Percentiles rank a stretch among this genome's conserved stretches.
Conservation (phyloP, 2,888 invertebrate genomes). For the Drosophila lutescens region DNA sequence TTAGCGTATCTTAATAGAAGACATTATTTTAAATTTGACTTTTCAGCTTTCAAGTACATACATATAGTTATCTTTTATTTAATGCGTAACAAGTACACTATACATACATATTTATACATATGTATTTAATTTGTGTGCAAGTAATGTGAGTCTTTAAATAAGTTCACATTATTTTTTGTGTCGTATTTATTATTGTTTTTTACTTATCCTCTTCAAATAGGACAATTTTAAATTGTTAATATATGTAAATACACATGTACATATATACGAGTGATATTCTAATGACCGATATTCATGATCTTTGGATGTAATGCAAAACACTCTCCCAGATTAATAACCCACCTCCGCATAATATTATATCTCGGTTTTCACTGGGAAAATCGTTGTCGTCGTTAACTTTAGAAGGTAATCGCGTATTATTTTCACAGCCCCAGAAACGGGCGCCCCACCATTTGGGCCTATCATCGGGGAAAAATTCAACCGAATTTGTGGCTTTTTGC, state of each 20-base stretch:
- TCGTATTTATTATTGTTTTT: no score
- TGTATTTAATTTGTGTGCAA: no score
- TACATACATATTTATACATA: no score
- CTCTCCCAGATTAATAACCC: conserved; percentile 26
- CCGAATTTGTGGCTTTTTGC: conserved; percentile 7
- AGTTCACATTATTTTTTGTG: no score
- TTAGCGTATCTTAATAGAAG: no score
- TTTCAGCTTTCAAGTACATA: no score
- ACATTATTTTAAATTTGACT: no score
- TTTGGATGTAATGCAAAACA: not conserved
- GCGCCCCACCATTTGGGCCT: conserved; percentile 16
- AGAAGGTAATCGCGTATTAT: conserved; percentile 13
- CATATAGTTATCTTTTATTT: no score
- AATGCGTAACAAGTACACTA: no score
- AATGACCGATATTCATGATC: not conserved
- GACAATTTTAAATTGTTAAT: not conserved
- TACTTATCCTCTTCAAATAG: no score
- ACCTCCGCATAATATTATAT: conserved; percentile 76
- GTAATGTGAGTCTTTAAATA: no score
- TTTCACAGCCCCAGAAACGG: conserved; percentile 23
- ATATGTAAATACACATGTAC: no score
- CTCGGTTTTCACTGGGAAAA: conserved; percentile 59
- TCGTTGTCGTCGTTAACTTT: conserved; percentile 45
- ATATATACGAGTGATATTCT: not conserved
- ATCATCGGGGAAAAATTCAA: conserved; percentile 27